Evolutionary conservation across 2,888 invertebrate species (phyloP).

Genomic region (Tholera decimalis): DNA sequence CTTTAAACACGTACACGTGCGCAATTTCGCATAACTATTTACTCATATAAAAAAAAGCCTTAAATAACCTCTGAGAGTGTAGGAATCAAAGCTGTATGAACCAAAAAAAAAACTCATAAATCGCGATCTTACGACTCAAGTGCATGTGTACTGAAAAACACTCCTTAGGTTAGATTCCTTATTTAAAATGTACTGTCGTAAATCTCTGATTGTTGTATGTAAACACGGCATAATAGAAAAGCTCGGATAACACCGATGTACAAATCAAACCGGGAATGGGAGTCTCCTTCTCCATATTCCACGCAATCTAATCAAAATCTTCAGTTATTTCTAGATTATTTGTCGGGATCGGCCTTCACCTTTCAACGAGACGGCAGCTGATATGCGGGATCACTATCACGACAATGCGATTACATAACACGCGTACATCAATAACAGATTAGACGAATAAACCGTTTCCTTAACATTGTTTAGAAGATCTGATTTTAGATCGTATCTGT

Average conservation of each 20-base stretch:
- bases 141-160: conserved; percentile 8
- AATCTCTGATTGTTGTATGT: conserved; percentile 22
- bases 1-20: neutral
- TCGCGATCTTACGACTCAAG: conserved; percentile 1
- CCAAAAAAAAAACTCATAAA: conserved; percentile 3
- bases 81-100: neutral
- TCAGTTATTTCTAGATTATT: conserved; percentile 52
- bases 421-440: conserved; percentile 29
- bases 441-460: conserved; percentile 47
- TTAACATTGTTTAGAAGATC: conserved; percentile 35
- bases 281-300: conserved; percentile 13
- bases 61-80: neutral
- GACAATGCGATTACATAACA: conserved; percentile 49
- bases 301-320: conserved; percentile 24
- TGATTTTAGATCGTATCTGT: conserved; percentile 18
- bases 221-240: conserved; percentile 28
- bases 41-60: neutral
- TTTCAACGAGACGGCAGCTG: conserved; percentile 43
- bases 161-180: conserved; percentile 3
- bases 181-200: conserved; percentile 29
- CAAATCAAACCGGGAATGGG: conserved; percentile 11
- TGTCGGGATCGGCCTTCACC: conserved; percentile 49
- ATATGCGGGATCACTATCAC: conserved; percentile 44
- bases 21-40: neutral
- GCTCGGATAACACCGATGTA: conserved; percentile 21